Evolutionary conservation across 1,140 invertebrate genomes (phyloP).

Genomic region (Brachionus koreanus): DNA sequence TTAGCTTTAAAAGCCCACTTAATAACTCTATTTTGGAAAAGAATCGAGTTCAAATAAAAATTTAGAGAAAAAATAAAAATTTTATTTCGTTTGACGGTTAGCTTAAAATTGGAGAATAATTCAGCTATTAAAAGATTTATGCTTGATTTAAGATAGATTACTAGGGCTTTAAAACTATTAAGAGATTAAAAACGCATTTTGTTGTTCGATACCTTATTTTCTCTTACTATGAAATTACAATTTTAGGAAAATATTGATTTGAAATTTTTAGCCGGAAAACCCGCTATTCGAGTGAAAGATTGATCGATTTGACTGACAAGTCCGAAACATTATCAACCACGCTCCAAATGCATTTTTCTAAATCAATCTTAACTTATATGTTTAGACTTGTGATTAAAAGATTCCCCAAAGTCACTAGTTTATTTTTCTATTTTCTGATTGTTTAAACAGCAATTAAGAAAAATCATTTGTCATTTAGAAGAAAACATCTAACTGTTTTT

Average conservation of each 20-base stretch:
- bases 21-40: background rate
- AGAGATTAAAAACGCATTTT: constrained; percentile 16
- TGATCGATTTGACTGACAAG: constrained; percentile 15
- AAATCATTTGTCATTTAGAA: constrained; percentile 20
- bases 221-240: background rate
- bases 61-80: background rate
- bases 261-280: background rate
- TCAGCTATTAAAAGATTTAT: constrained; percentile 13
- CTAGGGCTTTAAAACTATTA: constrained; percentile 13
- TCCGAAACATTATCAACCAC: constrained; percentile 1
- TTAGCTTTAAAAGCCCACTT: constrained; percentile 1
- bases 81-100: background rate
- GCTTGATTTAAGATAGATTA: constrained; percentile 30
- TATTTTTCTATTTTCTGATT: background rate
- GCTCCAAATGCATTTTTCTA: constrained; percentile 1
- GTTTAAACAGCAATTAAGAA: constrained; percentile 26
- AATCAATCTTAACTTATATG: constrained; percentile 9
- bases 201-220: background rate
- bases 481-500: background rate
- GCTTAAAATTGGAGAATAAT: background rate
- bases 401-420: background rate
- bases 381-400: background rate
- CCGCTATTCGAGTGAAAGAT: background rate
- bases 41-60: background rate
- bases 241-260: background rate